Evolutionary conservation across 2,797 vertebrate genomes (phyloP).

Genomic region (Diceros bicornis): DNA sequence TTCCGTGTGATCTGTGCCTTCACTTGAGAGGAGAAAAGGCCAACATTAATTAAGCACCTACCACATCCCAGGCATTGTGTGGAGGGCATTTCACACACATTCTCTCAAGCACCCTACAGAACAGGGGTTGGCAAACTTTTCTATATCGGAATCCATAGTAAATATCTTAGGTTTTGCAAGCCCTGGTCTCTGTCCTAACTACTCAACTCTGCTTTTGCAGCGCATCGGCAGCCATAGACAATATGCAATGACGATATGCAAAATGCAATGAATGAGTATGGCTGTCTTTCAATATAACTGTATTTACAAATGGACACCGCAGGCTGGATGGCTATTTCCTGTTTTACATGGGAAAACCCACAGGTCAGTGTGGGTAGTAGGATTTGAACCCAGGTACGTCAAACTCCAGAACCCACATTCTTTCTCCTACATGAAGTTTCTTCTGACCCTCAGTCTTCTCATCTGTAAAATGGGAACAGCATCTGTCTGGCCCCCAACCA

Average conservation of each 20-base stretch:
- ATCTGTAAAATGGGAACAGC: not conserved
- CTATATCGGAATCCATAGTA: not conserved
- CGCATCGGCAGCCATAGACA: rapidly evolving
- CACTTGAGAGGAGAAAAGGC: not conserved
- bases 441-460: not conserved
- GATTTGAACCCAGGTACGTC: not conserved
- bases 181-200: not conserved
- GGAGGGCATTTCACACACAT: no score
- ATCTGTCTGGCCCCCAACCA: not conserved
- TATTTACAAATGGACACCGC: not conserved
- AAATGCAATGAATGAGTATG: not conserved
- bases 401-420: not conserved
- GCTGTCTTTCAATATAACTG: not conserved
- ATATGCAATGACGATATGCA: not conserved
- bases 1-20: not conserved
- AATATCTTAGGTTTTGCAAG: not conserved
- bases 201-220: not conserved
- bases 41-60: not conserved
- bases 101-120: no score
- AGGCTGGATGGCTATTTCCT: not conserved
- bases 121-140: not conserved
- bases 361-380: not conserved
- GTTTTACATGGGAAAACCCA: not conserved
- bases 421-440: not conserved
- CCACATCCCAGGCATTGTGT: not conserved